These are phyloP conservation scores for Lasiommata megera DNA, from an alignment of 2,888 invertebrate species.

Conservation along the genomic window DNA sequence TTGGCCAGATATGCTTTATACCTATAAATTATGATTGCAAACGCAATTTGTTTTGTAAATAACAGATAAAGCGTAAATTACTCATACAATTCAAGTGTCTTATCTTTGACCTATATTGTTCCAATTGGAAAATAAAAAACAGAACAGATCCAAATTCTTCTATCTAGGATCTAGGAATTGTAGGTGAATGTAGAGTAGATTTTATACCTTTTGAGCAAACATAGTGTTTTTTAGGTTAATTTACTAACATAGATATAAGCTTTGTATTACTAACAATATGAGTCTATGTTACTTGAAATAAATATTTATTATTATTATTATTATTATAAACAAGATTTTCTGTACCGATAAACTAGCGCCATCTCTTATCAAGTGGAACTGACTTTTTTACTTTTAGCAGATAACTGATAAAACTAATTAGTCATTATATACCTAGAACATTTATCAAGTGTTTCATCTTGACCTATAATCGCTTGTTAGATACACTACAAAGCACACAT, in stretches of 20 bases:
- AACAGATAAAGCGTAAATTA: slow-evolving; percentile 36
- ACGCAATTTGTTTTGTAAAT: slow-evolving; percentile 23
- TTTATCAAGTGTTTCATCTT: background rate
- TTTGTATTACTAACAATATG: too few relatives aligned
- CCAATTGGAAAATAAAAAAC: slow-evolving; percentile 29
- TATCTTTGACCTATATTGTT: slow-evolving; percentile 41
- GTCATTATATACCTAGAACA: background rate
- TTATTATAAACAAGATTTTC: too few relatives aligned
- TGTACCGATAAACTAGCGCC: background rate
- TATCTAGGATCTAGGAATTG: too few relatives aligned
- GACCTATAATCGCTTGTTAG: background rate
- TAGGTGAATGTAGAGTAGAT: too few relatives aligned
- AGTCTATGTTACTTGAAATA: too few relatives aligned
- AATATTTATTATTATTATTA: too few relatives aligned
- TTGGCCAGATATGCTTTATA: background rate
- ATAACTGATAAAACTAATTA: background rate
- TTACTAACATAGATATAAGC: too few relatives aligned
- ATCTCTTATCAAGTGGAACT: background rate
- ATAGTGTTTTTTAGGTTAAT: too few relatives aligned
- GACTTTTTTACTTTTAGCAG: background rate
- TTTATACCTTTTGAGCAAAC: too few relatives aligned
- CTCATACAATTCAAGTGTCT: slow-evolving; percentile 35
- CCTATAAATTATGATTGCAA: too few relatives aligned
- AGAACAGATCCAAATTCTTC: background rate
- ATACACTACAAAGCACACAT: background rate